Percentiles rank a stretch among this genome's conserved stretches.
Evolutionary conservation across 2,113 vertebrate genomes (phyloP).

Genomic region (Pituophis catenifer): DNA sequence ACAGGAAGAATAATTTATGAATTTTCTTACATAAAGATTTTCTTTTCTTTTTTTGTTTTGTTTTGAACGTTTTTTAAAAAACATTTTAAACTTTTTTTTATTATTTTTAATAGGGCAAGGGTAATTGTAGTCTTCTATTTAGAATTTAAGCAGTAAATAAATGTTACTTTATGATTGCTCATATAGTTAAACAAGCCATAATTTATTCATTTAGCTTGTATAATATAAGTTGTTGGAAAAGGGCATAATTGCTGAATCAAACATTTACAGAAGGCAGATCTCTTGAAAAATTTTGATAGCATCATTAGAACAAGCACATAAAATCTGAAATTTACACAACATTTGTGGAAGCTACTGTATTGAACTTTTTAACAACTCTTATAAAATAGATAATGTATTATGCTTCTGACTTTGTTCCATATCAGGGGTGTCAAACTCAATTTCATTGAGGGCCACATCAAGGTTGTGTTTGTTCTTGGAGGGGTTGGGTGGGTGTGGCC

Average conservation of each 20-base stretch:
- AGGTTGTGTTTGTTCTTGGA: too few relatives aligned
- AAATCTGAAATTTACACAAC: background rate
- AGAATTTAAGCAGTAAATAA: conserved; percentile 35
- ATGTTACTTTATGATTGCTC: conserved; percentile 17
- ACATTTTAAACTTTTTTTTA: background rate
- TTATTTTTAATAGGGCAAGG: background rate
- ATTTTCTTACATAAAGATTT: conserved; percentile 22
- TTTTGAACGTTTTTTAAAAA: conserved; percentile 23
- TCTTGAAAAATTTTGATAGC: background rate
- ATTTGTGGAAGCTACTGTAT: background rate
- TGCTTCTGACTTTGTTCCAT: background rate
- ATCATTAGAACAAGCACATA: background rate
- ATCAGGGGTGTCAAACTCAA: too few relatives aligned
- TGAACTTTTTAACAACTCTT: background rate
- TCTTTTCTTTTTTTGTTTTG: conserved; percentile 5
- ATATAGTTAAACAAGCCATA: conserved; percentile 9
- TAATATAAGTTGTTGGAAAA: background rate
- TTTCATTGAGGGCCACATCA: too few relatives aligned
- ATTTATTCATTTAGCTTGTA: background rate
- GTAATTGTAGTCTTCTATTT: background rate
- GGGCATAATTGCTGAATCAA: conserved; percentile 2
- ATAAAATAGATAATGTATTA: background rate
- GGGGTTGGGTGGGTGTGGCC: too few relatives aligned
- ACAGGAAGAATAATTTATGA: background rate
- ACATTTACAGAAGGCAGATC: background rate